Base-by-base conservation (phyloP, 2,113 vertebrate species). In the Aspidoscelis tigris region DNA sequence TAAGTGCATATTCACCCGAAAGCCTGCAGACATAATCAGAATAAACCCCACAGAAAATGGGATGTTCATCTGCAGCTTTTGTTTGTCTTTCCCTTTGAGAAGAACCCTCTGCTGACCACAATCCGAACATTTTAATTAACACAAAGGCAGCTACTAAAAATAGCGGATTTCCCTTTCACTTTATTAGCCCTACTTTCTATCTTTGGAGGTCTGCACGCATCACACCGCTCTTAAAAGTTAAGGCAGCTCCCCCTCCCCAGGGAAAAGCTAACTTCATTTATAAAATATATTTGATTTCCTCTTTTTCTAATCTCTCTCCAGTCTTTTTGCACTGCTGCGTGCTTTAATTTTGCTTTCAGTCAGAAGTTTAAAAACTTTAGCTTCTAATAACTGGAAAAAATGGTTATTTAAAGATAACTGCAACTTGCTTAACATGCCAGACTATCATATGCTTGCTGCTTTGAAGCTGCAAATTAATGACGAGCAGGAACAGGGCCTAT, bases 381-480 rank as follows among this genome's bases (percentile, higher is more conserved):
- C 97, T 97, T 97, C 96, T 96, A 95, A 97, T 97, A 93, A 97
- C 96, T 97, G 96, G 93, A 95, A 97, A 97, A 96, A 97, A 96
- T 92, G 96, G 95, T 96, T 93, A 96, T 97, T 97, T 96, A 97
- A 98, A 97, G 97, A 98, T 98, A 97, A 97, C 97, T 97, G 96
- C 95, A 96, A 97, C 97, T 98, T 97, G 96, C 97, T 97, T 97
- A 97, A 97, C 97, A 97, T 96, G 96, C 95, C 95, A 95, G 95
- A 94, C 97, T 97, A 98, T 98, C 98, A 98, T 97, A 98, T 96
- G 97, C 96, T 96, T 76, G 64, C 92, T 90, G 96, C 97, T 99
- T 98, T 99, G 97, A 98, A 98, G 97, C 97, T 96, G 96, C 96
- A 98, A 98, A 98, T 98, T 98, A 98, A 98, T 97, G 97, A 97